phyloP scores from a whole-genome alignment of 2,888 invertebrate genomes.

The Troglohyphantes excavatus region DNA sequence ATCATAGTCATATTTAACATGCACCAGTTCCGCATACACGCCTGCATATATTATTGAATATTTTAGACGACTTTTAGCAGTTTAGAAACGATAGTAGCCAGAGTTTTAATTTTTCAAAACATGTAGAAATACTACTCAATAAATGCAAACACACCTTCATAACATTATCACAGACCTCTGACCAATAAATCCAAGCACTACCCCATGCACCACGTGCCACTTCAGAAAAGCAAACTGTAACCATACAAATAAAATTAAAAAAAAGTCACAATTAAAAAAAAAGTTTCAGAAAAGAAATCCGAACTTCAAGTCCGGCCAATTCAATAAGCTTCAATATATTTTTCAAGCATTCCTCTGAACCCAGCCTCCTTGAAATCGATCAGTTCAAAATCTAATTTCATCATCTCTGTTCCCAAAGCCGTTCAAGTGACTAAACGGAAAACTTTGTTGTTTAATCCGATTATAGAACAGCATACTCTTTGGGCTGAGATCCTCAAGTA shows the following conservation, averaged over 20 bases:
- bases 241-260: neutral
- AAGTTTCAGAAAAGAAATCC: neutral
- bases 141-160: too few relatives aligned
- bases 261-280: neutral
- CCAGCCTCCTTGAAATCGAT: conserved; percentile 27
- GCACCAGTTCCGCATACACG: too few relatives aligned
- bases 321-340: neutral
- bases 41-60: too few relatives aligned
- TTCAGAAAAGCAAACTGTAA: neutral
- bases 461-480: conserved; percentile 24
- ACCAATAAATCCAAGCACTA: too few relatives aligned
- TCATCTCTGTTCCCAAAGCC: conserved; percentile 15
- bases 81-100: too few relatives aligned
- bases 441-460: conserved; percentile 47
- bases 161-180: too few relatives aligned
- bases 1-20: too few relatives aligned
- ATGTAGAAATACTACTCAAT: too few relatives aligned
- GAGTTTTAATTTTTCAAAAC: too few relatives aligned
- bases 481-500: neutral
- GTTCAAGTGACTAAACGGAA: conserved; percentile 44
- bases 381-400: conserved; percentile 38
- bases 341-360: conserved; percentile 27
- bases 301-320: conserved; percentile 4
- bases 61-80: too few relatives aligned
- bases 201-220: neutral